Evolutionary conservation across 2,797 vertebrate species (phyloP).

Genomic region (Tokudaia muenninki): DNA sequence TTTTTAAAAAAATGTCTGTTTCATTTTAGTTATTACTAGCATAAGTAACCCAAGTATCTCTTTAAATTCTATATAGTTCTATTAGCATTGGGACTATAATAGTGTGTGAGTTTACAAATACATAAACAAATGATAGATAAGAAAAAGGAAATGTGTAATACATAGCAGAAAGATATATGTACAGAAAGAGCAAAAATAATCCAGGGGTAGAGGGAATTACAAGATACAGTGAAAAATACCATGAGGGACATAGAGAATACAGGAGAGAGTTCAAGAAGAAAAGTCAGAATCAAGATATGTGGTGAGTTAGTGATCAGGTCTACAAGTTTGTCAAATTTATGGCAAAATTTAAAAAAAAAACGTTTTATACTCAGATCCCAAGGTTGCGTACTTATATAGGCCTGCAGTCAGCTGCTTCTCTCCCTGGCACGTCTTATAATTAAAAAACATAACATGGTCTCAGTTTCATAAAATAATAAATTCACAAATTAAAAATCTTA

Average conservation of each 20-base stretch:
- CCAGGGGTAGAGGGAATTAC: background rate
- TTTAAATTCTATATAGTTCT: slow-evolving; percentile 4
- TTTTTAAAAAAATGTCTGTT: background rate
- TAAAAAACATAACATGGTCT: background rate
- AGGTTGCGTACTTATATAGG: background rate
- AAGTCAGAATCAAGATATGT: background rate
- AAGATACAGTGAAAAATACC: background rate
- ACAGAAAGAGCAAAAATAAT: background rate
- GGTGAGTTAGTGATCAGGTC: background rate
- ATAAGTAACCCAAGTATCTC: background rate
- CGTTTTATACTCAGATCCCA: background rate
- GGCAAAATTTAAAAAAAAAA: background rate
- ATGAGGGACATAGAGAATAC: background rate
- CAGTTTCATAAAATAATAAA: background rate
- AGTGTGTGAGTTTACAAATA: slow-evolving; percentile 20
- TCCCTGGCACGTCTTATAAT: background rate
- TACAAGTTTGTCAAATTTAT: slow-evolving; percentile 11
- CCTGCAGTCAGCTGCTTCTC: background rate
- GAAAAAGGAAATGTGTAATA: slow-evolving; percentile 23
- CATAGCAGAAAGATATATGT: background rate
- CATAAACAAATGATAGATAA: slow-evolving; percentile 39
- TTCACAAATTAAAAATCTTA: background rate
- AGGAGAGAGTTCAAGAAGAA: background rate
- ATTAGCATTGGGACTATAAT: slow-evolving; percentile 38
- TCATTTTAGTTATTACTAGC: background rate